A percentile compares a stretch with the other conserved stretches of the same genome.
phyloP scores from a whole-genome alignment of 2,113 vertebrate genomes.

The Proteles cristata region DNA sequence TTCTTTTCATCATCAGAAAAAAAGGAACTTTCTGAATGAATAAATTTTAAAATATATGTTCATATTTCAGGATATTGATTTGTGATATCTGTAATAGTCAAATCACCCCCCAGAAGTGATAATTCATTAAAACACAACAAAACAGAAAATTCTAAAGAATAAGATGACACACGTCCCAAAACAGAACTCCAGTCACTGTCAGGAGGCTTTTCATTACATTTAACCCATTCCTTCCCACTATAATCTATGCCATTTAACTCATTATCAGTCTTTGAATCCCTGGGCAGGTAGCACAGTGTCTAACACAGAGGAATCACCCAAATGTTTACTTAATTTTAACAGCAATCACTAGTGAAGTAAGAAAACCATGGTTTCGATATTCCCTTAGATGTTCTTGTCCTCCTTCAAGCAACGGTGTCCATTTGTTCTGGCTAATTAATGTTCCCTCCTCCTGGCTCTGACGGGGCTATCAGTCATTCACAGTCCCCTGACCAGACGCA shows the following conservation, averaged over 20 bases:
- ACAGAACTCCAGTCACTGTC: background rate
- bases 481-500: background rate
- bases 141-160: slow-evolving; percentile 50
- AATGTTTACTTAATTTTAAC: background rate
- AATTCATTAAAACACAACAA: slow-evolving; percentile 39
- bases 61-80: background rate
- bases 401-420: background rate
- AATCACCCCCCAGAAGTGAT: background rate
- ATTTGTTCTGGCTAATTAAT: background rate
- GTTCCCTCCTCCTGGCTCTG: background rate
- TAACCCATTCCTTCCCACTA: background rate
- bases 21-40: slow-evolving; percentile 32
- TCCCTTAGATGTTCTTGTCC: background rate
- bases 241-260: slow-evolving; percentile 23
- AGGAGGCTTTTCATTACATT: background rate
- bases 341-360: background rate
- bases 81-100: background rate
- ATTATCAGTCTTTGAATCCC: background rate
- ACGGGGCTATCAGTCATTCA: background rate
- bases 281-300: background rate
- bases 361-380: background rate
- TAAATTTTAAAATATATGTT: slow-evolving; percentile 44
- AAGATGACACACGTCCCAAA: background rate
- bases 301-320: background rate
- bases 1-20: slow-evolving; percentile 14